Percentiles rank a stretch among this genome's conserved stretches.
Conservation (phyloP, 2,113 vertebrate species). For the Rattus norvegicus region GRCr8 NC_086022.1:84981501-84982000, state of each 20-base stretch:
- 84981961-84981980: constrained; percentile 89
- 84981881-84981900: constrained; percentile 88
- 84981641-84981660: background rate
- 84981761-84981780: constrained; percentile 79
- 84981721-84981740: background rate
- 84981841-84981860: constrained; percentile 88
- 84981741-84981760: background rate
- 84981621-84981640: background rate
- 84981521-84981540: background rate
- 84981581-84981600: background rate
- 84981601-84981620: background rate
- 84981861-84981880: constrained; percentile 86
- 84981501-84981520: background rate
- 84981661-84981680: background rate
- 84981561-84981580: background rate
- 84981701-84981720: accelerated
- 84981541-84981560: background rate
- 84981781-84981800: constrained; percentile 90
- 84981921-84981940: constrained; percentile 87
- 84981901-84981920: constrained; percentile 90
- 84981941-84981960: constrained; percentile 88
- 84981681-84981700: background rate
- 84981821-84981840: constrained; percentile 88
- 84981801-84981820: constrained; percentile 89
- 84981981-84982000: constrained; percentile 69